Percentiles rank a stretch among this genome's conserved stretches.
Evolutionary conservation across 1,140 invertebrate species (phyloP).

Genomic region (Macrobrachium nipponense): DNA sequence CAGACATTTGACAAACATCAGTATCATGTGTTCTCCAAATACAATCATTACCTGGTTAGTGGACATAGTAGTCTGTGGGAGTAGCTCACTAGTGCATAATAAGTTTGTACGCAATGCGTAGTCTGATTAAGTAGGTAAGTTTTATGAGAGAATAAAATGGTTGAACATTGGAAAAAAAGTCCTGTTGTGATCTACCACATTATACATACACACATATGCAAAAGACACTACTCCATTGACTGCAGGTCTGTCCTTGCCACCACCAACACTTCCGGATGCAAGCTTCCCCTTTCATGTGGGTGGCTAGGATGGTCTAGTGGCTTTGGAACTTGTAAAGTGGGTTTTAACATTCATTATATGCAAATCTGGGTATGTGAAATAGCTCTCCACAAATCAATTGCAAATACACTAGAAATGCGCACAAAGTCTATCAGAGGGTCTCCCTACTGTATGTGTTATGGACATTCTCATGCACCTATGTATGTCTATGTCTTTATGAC

Average conservation of each 20-base stretch:
- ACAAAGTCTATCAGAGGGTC: constrained; percentile 1
- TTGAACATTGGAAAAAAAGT: constrained; percentile 17
- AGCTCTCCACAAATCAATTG: constrained; percentile 11
- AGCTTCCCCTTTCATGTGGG: constrained; percentile 24
- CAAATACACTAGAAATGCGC: constrained; percentile 35
- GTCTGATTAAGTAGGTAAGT: constrained; percentile 39
- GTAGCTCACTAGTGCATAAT: constrained; percentile 51
- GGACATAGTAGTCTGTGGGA: constrained; percentile 24
- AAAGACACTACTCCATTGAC: neutral
- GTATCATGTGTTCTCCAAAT: constrained; percentile 32
- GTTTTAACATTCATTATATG: constrained; percentile 4
- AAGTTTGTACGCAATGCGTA: constrained; percentile 51
- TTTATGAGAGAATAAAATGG: constrained; percentile 8
- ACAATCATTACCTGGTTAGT: constrained; percentile 42
- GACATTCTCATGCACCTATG: constrained; percentile 17
- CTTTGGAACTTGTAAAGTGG: constrained; percentile 25
- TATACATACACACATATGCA: constrained; percentile 1
- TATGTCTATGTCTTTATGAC: neutral
- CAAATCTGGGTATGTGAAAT: too few relatives aligned
- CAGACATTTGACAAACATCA: neutral
- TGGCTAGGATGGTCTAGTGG: constrained; percentile 6
- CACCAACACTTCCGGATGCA: constrained; percentile 29
- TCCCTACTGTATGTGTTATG: constrained; percentile 9
- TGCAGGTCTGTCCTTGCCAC: neutral
- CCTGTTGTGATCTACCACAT: constrained; percentile 14